Percentiles rank a stretch among this genome's conserved stretches.
These are phyloP conservation scores for Triplophysa siluroides DNA, from an alignment of 2,113 vertebrate genomes.

Conservation along the genomic window DNA sequence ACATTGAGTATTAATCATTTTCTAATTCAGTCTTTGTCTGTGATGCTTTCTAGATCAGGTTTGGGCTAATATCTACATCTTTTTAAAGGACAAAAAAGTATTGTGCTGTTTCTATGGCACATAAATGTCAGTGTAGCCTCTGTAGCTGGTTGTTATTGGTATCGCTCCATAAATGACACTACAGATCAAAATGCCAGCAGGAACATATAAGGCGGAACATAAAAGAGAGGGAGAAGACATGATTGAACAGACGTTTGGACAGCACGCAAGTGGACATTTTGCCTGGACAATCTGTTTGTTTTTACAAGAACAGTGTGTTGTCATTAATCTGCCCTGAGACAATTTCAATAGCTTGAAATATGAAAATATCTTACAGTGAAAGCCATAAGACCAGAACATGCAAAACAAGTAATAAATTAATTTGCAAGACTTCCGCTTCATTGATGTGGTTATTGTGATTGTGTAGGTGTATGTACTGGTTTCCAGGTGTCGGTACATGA, in stretches of 20 bases:
- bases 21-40: not conserved
- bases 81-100: conserved; percentile 15
- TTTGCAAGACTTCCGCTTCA: not conserved
- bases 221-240: not conserved
- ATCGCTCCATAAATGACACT: conserved; percentile 8
- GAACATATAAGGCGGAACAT: not conserved
- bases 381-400: conserved; percentile 37
- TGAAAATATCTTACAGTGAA: conserved; percentile 20
- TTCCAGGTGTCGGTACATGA: not conserved
- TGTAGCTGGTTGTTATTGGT: conserved; percentile 8
- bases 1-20: conserved; percentile 31
- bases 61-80: not conserved
- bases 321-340: conserved; percentile 8
- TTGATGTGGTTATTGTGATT: not conserved
- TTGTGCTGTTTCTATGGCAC: not conserved
- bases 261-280: conserved; percentile 9
- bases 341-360: not conserved
- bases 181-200: not conserved
- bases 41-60: conserved; percentile 1
- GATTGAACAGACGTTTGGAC: not conserved
- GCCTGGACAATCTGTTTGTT: conserved; percentile 22
- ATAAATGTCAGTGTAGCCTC: not conserved
- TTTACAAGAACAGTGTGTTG: conserved; percentile 17
- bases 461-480: not conserved
- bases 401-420: conserved; percentile 24